Percentiles rank a stretch among this genome's conserved stretches.
Conservation (phyloP, 2,113 vertebrate genomes). For the Arizona elegans region DNA sequence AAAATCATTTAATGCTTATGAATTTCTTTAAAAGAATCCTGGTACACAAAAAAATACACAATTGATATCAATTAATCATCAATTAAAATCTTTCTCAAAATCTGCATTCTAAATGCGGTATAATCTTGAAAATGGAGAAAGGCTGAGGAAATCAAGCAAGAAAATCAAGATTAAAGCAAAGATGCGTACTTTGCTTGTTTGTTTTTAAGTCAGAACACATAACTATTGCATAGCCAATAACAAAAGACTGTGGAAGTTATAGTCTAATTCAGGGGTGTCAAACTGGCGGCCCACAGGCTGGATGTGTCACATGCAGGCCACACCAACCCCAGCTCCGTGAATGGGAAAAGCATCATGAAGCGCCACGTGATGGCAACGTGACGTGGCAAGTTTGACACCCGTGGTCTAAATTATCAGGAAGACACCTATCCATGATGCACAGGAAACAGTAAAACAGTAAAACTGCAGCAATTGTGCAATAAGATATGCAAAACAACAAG, state of each 20-base stretch:
- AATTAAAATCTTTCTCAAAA: slow-evolving; percentile 5
- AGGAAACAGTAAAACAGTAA: not conserved
- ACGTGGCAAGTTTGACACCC: too few relatives aligned
- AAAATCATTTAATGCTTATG: not conserved
- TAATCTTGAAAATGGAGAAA: not conserved
- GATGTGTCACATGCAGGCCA: too few relatives aligned
- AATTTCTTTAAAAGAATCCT: not conserved
- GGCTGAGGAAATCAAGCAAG: not conserved
- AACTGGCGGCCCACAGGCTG: too few relatives aligned
- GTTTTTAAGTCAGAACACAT: not conserved
- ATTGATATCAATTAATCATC: not conserved
- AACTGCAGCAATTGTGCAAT: not conserved
- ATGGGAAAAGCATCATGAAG: too few relatives aligned
- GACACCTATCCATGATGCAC: not conserved
- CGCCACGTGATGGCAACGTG: too few relatives aligned
- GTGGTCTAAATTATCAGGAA: not conserved
- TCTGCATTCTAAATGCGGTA: not conserved
- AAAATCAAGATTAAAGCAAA: not conserved
- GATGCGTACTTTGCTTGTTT: not conserved
- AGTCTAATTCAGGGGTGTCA: too few relatives aligned
- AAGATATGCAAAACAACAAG: not conserved
- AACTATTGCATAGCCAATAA: not conserved
- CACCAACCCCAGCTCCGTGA: too few relatives aligned
- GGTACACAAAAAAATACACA: not conserved
- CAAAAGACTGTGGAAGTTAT: not conserved